Evolutionary conservation across 2,113 vertebrate species (phyloP), one percentile per base, ranked within the genome.

Genomic region (Scopus umbretta): DNA sequence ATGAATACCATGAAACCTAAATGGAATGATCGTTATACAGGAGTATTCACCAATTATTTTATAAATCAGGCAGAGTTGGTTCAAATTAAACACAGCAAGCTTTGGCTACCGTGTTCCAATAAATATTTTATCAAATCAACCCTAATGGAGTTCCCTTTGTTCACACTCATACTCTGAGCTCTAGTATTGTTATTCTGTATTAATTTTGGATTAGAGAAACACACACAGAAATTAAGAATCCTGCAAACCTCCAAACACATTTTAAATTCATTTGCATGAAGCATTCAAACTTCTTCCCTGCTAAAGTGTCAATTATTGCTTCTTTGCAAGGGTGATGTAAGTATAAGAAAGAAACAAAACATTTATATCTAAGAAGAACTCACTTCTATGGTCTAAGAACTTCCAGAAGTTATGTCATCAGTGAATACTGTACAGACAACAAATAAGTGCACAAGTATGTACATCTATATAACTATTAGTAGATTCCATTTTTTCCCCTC

Each of bases 21-120:
- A 68, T 29, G 17, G n/a, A 71, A 80, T 10, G 4, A 59, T 18
- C 0, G 0, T 43, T 55, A 5, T 9, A 11, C 2, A 68, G 9
- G 3, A 80, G 27, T n/a, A 52, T 19, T 72, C 36, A 74, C 11
- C 38, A 45, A 14, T 34, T 53, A 59, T 82, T 81, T 82, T 13
- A 15, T 26, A 75, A 58, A 5, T 43, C 32, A 63, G 43, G 6
- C 18, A 74, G 49, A 71, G 26, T 1, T 65, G 43, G 18, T 53
- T 81, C n/a, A 85, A 90, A 65, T 34, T 26, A 84, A 53, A 40
- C 10, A 70, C 74, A 78, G 17, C 3, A 90, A 66, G n/a, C 20
- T 45, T 83, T 80, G 55, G 7, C 32, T 52, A 27, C 38, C 47
- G 8, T 16, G 5, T 63, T 91, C 20, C 15, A 66, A 38, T 6